phyloP scores from a whole-genome alignment of 2,888 invertebrate species.

The Tromatobia lineatoria region DNA sequence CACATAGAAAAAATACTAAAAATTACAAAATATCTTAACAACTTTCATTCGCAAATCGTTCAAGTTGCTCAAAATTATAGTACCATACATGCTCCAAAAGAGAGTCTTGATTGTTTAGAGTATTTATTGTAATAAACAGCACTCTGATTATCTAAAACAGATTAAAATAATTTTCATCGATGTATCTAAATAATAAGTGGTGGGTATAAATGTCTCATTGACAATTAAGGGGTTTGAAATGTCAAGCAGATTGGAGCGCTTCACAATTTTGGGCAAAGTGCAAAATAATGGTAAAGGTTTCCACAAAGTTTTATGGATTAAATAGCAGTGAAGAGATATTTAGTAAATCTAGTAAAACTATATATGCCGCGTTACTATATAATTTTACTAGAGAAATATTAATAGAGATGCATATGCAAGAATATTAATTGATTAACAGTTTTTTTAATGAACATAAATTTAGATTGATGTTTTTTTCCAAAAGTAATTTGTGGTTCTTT shows the following conservation, averaged over 20 bases:
- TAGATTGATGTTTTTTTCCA: no score
- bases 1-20: constrained; percentile 33
- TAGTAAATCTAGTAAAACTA: no score
- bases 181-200: neutral
- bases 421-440: no score
- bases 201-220: neutral
- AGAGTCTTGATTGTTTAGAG: constrained; percentile 23
- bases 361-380: no score
- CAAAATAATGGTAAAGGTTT: no score
- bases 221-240: neutral
- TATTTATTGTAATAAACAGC: constrained; percentile 21
- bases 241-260: neutral
- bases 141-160: neutral
- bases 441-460: no score
- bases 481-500: no score
- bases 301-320: no score
- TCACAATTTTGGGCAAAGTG: no score
- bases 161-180: constrained; percentile 12
- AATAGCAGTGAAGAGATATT: no score
- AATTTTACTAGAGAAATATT: no score
- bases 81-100: constrained; percentile 36
- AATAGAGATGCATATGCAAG: no score
- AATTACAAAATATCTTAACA: neutral
- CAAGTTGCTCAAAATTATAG: constrained; percentile 9
- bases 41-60: constrained; percentile 11